Percentiles rank a stretch among this genome's conserved stretches.
phyloP scores from a whole-genome alignment of 1,140 invertebrate genomes.

The Cydia fagiglandana region DNA sequence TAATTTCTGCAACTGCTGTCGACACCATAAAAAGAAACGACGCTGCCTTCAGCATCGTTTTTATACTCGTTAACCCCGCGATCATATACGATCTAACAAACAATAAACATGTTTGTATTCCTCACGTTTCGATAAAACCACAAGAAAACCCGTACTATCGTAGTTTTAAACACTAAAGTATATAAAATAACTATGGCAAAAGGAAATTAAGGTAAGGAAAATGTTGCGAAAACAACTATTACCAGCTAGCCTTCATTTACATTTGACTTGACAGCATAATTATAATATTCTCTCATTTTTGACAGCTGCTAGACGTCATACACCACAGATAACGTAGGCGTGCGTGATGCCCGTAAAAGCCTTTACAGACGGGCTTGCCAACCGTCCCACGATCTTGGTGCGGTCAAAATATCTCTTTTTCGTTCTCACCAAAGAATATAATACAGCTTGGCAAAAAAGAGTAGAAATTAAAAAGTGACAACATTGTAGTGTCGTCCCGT shows the following conservation, averaged over 20 bases:
- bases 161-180: not conserved
- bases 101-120: not conserved
- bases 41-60: not conserved
- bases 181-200: conserved; percentile 6
- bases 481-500: no score
- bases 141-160: not conserved
- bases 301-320: not conserved
- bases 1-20: not conserved
- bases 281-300: not conserved
- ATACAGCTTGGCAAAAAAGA: no score
- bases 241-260: not conserved
- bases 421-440: no score
- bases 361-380: no score
- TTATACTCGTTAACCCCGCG: not conserved
- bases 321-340: not conserved
- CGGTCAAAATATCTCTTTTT: no score
- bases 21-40: conserved; percentile 1
- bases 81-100: not conserved
- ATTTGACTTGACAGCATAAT: not conserved
- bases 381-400: no score
- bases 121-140: not conserved
- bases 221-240: conserved; percentile 13
- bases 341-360: not conserved
- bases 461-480: no score
- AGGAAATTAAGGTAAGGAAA: conserved; percentile 3